Evolutionary conservation across 1,140 invertebrate species (phyloP), one percentile per base, ranked within the genome.

Genomic region (Pogonomyrmex californicus): DNA sequence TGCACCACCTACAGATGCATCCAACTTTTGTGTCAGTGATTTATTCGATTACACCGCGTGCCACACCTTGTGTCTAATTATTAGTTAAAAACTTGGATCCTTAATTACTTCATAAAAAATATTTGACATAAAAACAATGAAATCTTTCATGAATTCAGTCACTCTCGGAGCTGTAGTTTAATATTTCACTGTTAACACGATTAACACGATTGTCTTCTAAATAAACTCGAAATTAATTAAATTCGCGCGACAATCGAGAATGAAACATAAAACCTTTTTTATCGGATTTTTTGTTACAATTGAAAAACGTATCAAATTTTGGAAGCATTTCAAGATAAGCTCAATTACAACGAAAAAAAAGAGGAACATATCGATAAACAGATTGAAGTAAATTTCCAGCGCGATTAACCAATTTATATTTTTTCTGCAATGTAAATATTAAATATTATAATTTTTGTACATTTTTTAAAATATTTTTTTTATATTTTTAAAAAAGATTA

Each of bases 31-130:
- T 41, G 66, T 62, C 54, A 60, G 41, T 83, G 68, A 83, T 83
- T 83, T 75, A 83, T 73, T 73, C 60, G 68, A 60, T 73, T 58
- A 44, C 60, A 60, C 41, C 38, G 14, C 30, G 30, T 73, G 58
- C n/a, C 54, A 38, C 33, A 17, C 17, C 6, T 30, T n/a, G n/a
- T 63, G 30, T 71, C 9, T 73, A 62, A 47, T 75, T 75, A 49
- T 83, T 75, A 60, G 44, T 83, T 75, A 83, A 83, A 83, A 83
- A 49, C 54, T 83, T 75, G 9, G 10, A 47, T 60, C 38, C 75
- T 75, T 75, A 83, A 83, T 83, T 54, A 83, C 10, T 60, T 12
- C 10, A 14, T 23, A 23, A 23, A 23, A 47, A 60, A 82, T 82
- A 73, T 82, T 36, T 49, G n/a, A 38, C n/a, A 2, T 6, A 0